Percentiles rank a stretch among this genome's conserved stretches.
phyloP scores from a whole-genome alignment of 2,797 vertebrate species.

The Coilia nasus region DNA sequence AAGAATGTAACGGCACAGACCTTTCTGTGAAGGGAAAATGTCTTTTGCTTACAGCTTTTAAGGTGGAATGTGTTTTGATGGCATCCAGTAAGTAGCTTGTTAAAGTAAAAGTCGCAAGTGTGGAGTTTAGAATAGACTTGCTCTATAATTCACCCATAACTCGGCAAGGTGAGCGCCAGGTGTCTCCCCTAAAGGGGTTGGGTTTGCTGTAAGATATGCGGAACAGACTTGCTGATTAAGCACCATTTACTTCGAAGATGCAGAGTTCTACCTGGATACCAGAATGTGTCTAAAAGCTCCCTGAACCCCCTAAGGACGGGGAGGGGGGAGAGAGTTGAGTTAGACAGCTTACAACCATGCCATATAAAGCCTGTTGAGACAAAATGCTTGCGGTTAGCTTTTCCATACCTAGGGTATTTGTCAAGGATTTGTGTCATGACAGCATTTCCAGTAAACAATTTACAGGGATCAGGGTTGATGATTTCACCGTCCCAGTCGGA shows the following conservation, averaged over 20 bases:
- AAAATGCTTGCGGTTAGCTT: background rate
- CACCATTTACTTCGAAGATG: background rate
- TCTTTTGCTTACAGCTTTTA: background rate
- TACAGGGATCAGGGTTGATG: background rate
- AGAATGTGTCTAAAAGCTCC: background rate
- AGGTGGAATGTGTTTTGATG: background rate
- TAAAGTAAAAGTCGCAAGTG: background rate
- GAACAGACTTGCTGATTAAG: background rate
- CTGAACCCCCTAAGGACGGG: background rate
- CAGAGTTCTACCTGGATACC: background rate
- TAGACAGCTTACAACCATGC: background rate
- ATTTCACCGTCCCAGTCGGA: slow-evolving; percentile 15
- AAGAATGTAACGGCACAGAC: background rate
- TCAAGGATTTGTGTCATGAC: slow-evolving; percentile 4
- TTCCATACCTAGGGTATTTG: background rate
- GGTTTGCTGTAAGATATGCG: background rate
- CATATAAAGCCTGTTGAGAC: background rate
- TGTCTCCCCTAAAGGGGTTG: background rate
- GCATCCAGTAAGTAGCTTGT: background rate
- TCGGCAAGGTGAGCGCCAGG: background rate
- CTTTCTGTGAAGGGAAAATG: background rate
- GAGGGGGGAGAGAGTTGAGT: no score
- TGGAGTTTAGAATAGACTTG: background rate
- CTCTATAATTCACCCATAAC: background rate
- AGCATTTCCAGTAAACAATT: slow-evolving; percentile 15